Conservation (phyloP, 2,888 invertebrate species). For the Dendrolimus pini region DNA sequence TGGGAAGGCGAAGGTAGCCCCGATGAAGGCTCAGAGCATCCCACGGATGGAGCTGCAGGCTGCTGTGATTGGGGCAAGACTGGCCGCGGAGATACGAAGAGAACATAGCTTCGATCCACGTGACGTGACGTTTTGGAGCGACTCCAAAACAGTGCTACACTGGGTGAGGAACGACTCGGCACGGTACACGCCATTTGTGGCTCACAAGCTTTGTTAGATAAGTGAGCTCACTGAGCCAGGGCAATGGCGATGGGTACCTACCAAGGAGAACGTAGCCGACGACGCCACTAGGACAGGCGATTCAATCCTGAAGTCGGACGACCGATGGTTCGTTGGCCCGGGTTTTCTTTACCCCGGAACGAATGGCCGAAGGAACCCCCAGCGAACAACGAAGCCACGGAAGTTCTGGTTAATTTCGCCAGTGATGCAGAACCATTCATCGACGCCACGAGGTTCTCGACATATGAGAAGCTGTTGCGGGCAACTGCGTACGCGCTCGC, state of each 20-base stretch:
- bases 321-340: background rate
- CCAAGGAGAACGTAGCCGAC: constrained; percentile 1
- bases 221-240: background rate
- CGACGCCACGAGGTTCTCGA: too few relatives aligned
- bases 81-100: background rate
- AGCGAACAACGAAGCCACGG: too few relatives aligned
- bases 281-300: background rate
- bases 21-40: background rate
- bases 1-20: constrained; percentile 1
- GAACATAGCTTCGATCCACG: background rate
- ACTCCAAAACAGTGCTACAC: background rate
- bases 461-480: too few relatives aligned
- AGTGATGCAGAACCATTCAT: too few relatives aligned
- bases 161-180: constrained; percentile 1
- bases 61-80: background rate
- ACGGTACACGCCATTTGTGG: constrained; percentile 2
- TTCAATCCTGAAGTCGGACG: background rate
- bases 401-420: too few relatives aligned
- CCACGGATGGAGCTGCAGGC: background rate
- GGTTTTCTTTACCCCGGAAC: background rate
- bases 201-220: constrained; percentile 2
- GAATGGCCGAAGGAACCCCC: background rate
- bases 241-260: constrained; percentile 2
- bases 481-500: too few relatives aligned
- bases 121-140: background rate